Base-by-base conservation (phyloP, 2,113 vertebrate genomes). In the Seriola dumerili region DNA sequence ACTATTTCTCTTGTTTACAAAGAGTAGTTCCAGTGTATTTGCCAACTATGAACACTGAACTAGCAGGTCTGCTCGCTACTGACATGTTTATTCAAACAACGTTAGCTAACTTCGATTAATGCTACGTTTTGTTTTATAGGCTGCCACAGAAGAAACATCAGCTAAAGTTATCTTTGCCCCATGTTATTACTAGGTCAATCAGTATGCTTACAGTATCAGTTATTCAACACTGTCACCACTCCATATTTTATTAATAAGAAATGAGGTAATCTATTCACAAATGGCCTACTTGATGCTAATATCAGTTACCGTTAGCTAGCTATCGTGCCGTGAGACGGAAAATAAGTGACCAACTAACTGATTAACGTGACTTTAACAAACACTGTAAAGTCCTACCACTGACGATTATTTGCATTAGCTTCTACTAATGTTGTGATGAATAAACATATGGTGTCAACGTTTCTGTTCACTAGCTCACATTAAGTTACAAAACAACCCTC, bases 41-140 rank as follows among this genome's bases (percentile, higher is more conserved):
- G 46, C 52, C 61, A 5, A 50, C 11, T 46, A 10, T 25, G 7
- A 73, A 44, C 17, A 6, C 5, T n/a, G 21, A 68, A 40, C 2
- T 29, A 50, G 44, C 16, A 25, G 23, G 12, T 62, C 4, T 29
- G 12, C 67, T 78, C 10, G 57, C 19, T 40, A 3, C 44, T 48
- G 34, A 29, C 42, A 3, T 32, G 40, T 48, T 29, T 21, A 34
- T 7, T 19, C 14, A 40, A 71, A 67, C 25, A 21, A 25, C 42
- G 64, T 5, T 66, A 83, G 72, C 61, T 76, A 66, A 66, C 66
- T 59, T 44, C 10, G 42, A 42, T 29, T 57, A 62, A 40, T 54
- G 48, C 17, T 75, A 32, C n/a, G 29, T 52, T 54, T 48, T 11
- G 4, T 5, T 38, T 38, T 38, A 38, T 42, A 42, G 8, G 40